Conservation (phyloP, 1,140 invertebrate species). For the Drosophila sechellia region DNA sequence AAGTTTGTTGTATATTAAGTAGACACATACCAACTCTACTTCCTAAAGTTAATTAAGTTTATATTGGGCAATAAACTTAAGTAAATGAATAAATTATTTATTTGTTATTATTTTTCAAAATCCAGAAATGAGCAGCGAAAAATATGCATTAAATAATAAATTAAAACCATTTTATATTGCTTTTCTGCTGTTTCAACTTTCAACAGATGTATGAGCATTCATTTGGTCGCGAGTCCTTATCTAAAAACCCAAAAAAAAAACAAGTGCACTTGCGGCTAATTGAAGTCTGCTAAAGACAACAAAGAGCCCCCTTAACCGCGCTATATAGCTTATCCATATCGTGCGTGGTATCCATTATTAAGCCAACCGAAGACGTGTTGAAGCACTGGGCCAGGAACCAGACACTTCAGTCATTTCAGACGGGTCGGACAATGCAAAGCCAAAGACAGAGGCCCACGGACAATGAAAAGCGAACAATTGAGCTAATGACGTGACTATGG, state of each 20-base stretch:
- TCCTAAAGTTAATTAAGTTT: too few relatives aligned
- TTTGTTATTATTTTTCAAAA: not conserved
- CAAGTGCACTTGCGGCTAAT: conserved; percentile 51
- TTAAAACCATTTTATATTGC: not conserved
- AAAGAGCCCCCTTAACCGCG: conserved; percentile 5
- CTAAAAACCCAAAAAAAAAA: conserved; percentile 18
- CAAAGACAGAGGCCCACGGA: conserved; percentile 27
- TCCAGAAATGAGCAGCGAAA: not conserved
- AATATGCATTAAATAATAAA: conserved; percentile 3
- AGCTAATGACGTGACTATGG: conserved; percentile 80
- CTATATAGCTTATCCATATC: conserved; percentile 43
- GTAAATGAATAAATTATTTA: not conserved
- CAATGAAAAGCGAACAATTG: conserved; percentile 70
- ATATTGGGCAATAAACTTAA: too few relatives aligned
- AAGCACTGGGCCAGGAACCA: conserved; percentile 45
- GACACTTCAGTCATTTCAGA: conserved; percentile 25
- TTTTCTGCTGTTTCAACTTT: not conserved
- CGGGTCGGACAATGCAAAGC: conserved; percentile 16
- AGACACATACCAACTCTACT: too few relatives aligned
- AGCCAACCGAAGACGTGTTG: conserved; percentile 66
- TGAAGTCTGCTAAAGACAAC: conserved; percentile 22
- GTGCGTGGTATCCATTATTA: conserved; percentile 65
- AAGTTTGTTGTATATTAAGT: too few relatives aligned
- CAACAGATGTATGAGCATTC: not conserved
- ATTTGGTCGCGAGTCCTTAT: conserved; percentile 3